Base-by-base conservation (phyloP, 2,888 invertebrate species). In the Cerceris rybyensis region DNA sequence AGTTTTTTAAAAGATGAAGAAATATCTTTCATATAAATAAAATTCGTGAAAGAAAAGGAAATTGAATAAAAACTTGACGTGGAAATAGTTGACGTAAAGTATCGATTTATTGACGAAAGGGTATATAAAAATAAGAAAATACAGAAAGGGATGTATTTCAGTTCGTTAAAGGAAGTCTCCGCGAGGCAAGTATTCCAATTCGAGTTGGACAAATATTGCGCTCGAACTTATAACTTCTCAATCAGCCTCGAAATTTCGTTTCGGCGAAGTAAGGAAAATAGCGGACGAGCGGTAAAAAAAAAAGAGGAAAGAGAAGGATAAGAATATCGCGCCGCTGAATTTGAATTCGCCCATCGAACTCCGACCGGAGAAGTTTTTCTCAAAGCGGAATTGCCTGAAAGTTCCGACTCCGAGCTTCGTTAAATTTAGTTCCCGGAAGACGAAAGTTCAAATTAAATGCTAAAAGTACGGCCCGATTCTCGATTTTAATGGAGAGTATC, bases 281-380 rank as follows among this genome's bases (percentile, higher is more conserved):
- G 52, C n/a, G n/a, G 9, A 13, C 14, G 43, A 39, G 50, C 13
- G 13, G 9, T 14, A 42, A 41, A 16, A 14, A 14, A 16, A 49
- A 28, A 49, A 63, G 42, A 59, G 41, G 41, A 42, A 55, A 61
- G 42, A 55, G 16, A n/a, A 7, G 8, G 9, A 16, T 13, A 57
- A 61, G 72, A 61, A 61, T 9, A 43, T 54, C 59, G 70, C 17
- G 60, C 60, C 59, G 63, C 50, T 43, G 60, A 66, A 66, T 70
- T 70, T 70, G 70, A 70, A 74, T 74, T 70, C 16, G 63, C 28
- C 7, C 13, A 54, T 46, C 59, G 46, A 64, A 58, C 58, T 14
- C 46, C 7, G 7, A 7, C 13, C 16, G 61, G 16, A 8, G 7
- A 63, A 75, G 16, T 70, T 65, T 60, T 66, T 60, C 46, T 41